phyloP scores from a whole-genome alignment of 2,888 invertebrate genomes.

The Cephalotes varians region DNA sequence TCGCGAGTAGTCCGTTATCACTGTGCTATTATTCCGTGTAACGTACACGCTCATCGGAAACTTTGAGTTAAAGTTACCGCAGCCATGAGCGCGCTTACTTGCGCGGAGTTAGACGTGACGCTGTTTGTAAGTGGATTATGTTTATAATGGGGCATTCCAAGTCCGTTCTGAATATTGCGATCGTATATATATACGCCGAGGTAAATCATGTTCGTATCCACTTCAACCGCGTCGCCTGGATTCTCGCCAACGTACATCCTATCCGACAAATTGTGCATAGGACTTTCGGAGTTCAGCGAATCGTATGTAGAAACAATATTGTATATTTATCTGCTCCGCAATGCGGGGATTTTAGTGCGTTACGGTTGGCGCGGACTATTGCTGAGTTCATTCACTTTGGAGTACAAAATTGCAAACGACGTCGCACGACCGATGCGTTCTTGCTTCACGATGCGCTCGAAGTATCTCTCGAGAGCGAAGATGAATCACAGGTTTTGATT shows the following conservation, averaged over 20 bases:
- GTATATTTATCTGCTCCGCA: conserved; percentile 51
- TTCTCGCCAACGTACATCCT: conserved; percentile 47
- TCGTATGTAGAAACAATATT: conserved; percentile 50
- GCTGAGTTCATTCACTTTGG: conserved; percentile 38
- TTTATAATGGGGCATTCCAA: conserved; percentile 55
- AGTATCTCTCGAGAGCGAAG: neutral
- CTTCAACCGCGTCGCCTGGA: conserved; percentile 49
- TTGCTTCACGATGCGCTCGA: neutral
- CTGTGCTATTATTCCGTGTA: conserved; percentile 56
- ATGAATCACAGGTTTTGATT: neutral
- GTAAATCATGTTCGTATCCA: conserved; percentile 48
- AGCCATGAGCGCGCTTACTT: conserved; percentile 37
- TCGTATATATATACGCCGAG: conserved; percentile 22
- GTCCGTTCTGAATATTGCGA: conserved; percentile 62
- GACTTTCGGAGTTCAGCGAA: conserved; percentile 25
- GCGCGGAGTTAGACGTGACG: conserved; percentile 45
- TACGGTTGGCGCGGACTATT: conserved; percentile 15
- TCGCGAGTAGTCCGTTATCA: conserved; percentile 39
- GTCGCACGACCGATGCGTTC: neutral
- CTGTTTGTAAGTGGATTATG: conserved; percentile 70
- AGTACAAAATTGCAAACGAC: conserved; percentile 18
- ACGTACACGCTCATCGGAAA: conserved; percentile 54
- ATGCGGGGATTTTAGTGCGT: conserved; percentile 37
- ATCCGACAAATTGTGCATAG: conserved; percentile 47
- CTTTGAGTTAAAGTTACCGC: conserved; percentile 54